Base-by-base conservation (phyloP, 2,888 invertebrate genomes). In the Orthosia cruda region DNA sequence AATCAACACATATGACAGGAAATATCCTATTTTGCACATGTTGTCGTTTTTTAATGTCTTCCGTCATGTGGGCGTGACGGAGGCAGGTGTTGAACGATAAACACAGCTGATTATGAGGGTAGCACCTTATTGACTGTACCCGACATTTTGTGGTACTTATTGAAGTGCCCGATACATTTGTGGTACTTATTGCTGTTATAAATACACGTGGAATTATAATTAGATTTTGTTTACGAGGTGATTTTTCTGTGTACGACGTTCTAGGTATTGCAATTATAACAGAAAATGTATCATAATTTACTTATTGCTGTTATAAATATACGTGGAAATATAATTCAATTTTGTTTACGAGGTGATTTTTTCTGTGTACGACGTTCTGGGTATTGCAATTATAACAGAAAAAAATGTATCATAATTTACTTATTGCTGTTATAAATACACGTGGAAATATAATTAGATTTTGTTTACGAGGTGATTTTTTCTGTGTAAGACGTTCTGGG, bases 1-100 rank as follows among this genome's bases (percentile, higher is more conserved):
- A 55, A 57, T 67, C 32, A 66, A 58, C 71, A 71, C 71, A 69
- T 70, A 78, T 77, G 75, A 73, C 80, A 80, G 88, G 87, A 88
- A 82, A 76, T 69, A 74, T 66, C 55, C 55, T 74, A 81, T 77
- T 81, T 84, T 75, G 89, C 86, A 88, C 79, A 77, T 89, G 84
- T 78, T 67, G 61, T 66, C 50, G 32, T 59, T 79, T 86, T 81
- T 78, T 81, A 68, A 78, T 83, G 70, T 68, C 71, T 87, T 85
- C 88, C 80, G 82, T 59, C 69, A 66, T 74, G 63, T 74, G 76
- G 71, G 74, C 18, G 70, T 58, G 57, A 61, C 23, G 57, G 55
- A 74, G 81, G 80, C 81, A 84, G 84, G 73, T 84, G 84, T 54
- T 62, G 76, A 68, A 66, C 73, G 65, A 70, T 77, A 83, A 84